phyloP scores from a whole-genome alignment of 2,888 invertebrate species.

The Drosophila longiperda region DNA sequence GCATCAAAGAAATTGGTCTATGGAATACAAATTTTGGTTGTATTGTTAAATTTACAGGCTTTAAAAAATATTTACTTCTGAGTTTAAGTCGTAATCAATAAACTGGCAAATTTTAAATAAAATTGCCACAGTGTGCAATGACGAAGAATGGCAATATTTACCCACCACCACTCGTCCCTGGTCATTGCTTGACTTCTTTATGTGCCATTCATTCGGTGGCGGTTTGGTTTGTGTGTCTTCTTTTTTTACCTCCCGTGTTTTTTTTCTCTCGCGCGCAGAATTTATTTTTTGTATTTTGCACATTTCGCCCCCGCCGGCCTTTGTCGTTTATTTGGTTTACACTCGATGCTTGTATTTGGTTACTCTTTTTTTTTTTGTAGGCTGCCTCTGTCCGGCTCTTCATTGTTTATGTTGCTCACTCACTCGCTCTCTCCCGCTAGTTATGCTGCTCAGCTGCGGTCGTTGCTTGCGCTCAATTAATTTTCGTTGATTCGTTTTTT shows the following conservation, averaged over 20 bases:
- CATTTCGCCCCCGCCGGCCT: constrained; percentile 49
- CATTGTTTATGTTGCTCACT: constrained; percentile 77
- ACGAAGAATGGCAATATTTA: constrained; percentile 48
- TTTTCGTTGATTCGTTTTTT: constrained; percentile 79
- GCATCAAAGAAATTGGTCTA: neutral
- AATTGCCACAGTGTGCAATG: constrained; percentile 44
- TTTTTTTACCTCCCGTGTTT: constrained; percentile 70
- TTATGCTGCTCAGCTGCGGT: constrained; percentile 55
- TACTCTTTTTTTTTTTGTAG: constrained; percentile 31
- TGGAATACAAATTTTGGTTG: neutral
- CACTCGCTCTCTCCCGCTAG: constrained; percentile 52
- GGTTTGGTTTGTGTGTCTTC: constrained; percentile 68
- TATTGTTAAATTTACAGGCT: neutral
- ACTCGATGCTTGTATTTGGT: constrained; percentile 34
- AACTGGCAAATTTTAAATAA: neutral
- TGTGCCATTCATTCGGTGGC: constrained; percentile 75
- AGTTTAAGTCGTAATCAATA: neutral
- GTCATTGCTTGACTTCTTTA: constrained; percentile 62
- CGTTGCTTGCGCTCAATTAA: constrained; percentile 77
- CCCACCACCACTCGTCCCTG: constrained; percentile 47
- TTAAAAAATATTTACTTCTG: neutral
- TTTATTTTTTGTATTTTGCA: constrained; percentile 52
- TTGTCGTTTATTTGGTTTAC: constrained; percentile 59
- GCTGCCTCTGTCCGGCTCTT: constrained; percentile 50
- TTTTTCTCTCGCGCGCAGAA: constrained; percentile 60